Conservation (phyloP, 2,888 invertebrate species). For the Pterostichus madidus region DNA sequence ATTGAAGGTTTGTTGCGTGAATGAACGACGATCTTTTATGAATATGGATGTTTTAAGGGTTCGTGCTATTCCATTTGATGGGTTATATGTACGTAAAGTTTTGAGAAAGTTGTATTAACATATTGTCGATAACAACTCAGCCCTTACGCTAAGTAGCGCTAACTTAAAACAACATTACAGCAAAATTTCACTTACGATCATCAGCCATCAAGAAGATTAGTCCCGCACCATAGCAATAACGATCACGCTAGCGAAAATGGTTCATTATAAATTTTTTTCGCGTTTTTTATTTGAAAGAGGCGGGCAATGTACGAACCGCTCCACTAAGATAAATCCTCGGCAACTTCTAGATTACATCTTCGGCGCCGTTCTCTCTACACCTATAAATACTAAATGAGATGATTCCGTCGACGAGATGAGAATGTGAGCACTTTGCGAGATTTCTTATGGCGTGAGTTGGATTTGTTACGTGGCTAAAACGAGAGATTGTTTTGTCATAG, state of each 20-base stretch:
- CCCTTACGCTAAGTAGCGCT: constrained; percentile 10
- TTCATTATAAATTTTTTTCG: constrained; percentile 55
- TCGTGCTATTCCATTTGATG: too few species aligned
- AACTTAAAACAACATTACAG: constrained; percentile 32
- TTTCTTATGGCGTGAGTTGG: constrained; percentile 33
- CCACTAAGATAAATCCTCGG: constrained; percentile 27
- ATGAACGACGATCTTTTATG: too few species aligned
- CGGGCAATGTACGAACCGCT: constrained; percentile 33
- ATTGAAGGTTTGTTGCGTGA: too few species aligned
- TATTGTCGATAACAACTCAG: constrained; percentile 26
- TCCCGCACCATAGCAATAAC: constrained; percentile 45
- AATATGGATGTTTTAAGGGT: too few species aligned
- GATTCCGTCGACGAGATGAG: constrained; percentile 54
- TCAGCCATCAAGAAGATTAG: constrained; percentile 40
- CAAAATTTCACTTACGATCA: constrained; percentile 38
- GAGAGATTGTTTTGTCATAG: constrained; percentile 49
- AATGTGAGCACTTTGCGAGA: constrained; percentile 55
- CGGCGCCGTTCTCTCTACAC: constrained; percentile 45
- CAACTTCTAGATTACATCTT: constrained; percentile 50
- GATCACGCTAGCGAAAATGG: constrained; percentile 53
- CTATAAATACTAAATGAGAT: constrained; percentile 66
- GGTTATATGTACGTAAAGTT: too few species aligned
- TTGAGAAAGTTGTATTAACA: too few species aligned
- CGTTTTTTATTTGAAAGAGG: constrained; percentile 41
- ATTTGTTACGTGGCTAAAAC: constrained; percentile 41